Base-by-base conservation (phyloP, 2,888 invertebrate genomes). In the Leptinotarsa tumamoca region DNA sequence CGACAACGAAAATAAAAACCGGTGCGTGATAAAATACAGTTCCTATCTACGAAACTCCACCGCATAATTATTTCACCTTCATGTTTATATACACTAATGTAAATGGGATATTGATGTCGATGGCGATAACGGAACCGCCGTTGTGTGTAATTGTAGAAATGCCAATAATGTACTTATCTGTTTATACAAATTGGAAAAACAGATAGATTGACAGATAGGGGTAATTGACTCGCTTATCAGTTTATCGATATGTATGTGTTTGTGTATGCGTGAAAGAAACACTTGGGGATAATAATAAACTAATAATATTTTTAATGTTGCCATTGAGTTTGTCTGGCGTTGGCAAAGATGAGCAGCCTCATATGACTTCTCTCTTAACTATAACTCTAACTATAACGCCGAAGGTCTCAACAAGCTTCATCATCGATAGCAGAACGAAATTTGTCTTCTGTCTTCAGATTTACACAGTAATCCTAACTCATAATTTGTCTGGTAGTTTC, bases 61-160 rank as follows among this genome's bases (percentile, higher is more conserved):
- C 43, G 23, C 61, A 61, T 61, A 61, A 61, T 61, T 61, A 61
- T 61, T 61, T 17, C 63, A 63, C 63, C 63, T 63, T 63, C 63
- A 63, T 63, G 63, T 63, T 63, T 63, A 63, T 63, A 63, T 63
- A 63, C 43, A 43, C 18, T 63, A 63, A 63, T 63, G 63, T 63
- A 43, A 43, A 63, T 63, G 27, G 33, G 63, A 17, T 33, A 63
- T 18, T 63, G 63, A 63, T 63, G 63, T 63, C 43, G 63, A 43
- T 17, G n/a, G 43, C 63, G 63, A 63, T 63, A 63, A n/a, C 63
- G 14, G 17, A 58, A 58, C 58, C 23, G 23, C 58, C 58, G 58
- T 58, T 58, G 21, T 58, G 27, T 58, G 58, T 58, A 58, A 58
- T 58, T 58, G 23, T 58, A 58, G 58, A 63, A 63, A 63, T 63